Percentiles rank a stretch among this genome's conserved stretches.
Evolutionary conservation across 2,888 invertebrate species (phyloP).

Genomic region (Lamproptera curius): DNA sequence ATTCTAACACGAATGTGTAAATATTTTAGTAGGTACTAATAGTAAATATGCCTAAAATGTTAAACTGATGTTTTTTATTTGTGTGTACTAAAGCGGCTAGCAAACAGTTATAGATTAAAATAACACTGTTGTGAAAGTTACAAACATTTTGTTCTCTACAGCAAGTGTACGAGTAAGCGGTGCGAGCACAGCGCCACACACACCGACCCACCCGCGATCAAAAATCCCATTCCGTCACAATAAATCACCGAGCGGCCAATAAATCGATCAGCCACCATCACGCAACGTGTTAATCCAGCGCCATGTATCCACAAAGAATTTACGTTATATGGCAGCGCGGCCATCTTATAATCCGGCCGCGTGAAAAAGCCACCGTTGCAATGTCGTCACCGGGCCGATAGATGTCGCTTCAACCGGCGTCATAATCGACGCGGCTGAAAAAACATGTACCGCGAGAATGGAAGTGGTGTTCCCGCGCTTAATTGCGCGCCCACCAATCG

Average conservation of each 20-base stretch:
- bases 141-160: neutral
- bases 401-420: constrained; percentile 52
- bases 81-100: too few relatives aligned
- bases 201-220: constrained; percentile 53
- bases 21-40: too few relatives aligned
- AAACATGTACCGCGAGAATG: constrained; percentile 75
- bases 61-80: too few relatives aligned
- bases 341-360: constrained; percentile 49
- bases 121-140: too few relatives aligned
- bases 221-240: constrained; percentile 28
- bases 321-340: constrained; percentile 53
- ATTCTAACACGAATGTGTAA: too few relatives aligned
- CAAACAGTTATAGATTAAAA: too few relatives aligned
- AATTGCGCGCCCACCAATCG: constrained; percentile 72
- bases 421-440: constrained; percentile 47
- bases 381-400: constrained; percentile 32
- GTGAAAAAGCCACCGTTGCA: constrained; percentile 36
- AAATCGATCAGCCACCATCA: constrained; percentile 65
- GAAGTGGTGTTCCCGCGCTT: constrained; percentile 76
- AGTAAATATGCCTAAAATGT: too few relatives aligned
- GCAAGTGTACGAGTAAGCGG: neutral
- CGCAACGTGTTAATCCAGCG: constrained; percentile 59
- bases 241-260: constrained; percentile 41
- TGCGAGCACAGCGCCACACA: constrained; percentile 26
- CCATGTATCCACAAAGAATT: constrained; percentile 61